phyloP scores from a whole-genome alignment of 2,113 vertebrate species.

The Grus americana region DNA sequence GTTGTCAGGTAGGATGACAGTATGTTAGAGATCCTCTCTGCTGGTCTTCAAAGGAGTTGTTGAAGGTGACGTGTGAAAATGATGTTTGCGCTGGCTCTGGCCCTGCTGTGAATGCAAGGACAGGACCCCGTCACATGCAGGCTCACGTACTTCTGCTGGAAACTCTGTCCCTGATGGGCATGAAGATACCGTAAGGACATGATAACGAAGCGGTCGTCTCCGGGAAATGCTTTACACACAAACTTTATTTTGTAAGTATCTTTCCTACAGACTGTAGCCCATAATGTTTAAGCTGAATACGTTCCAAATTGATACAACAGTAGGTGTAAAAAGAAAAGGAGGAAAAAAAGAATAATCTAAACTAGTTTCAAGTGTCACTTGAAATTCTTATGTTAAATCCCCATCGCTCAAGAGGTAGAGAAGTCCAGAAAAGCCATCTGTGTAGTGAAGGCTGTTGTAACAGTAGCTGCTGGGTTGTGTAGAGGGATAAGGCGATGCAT shows the following conservation, averaged over 20 bases:
- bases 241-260: not conserved
- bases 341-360: not conserved
- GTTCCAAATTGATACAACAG: not conserved
- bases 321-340: not conserved
- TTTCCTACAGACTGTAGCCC: not conserved
- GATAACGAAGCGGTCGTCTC: not conserved
- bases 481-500: not conserved
- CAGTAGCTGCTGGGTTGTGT: not conserved
- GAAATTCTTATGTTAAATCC: not conserved
- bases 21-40: not conserved
- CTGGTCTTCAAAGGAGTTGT: not conserved
- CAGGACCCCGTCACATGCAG: rapidly evolving
- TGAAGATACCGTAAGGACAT: rapidly evolving
- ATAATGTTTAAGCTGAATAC: not conserved
- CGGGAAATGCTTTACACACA: not conserved
- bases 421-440: not conserved
- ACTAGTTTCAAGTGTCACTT: rapidly evolving
- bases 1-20: not conserved
- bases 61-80: not conserved
- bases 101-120: not conserved
- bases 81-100: not conserved
- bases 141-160: not conserved
- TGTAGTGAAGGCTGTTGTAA: not conserved
- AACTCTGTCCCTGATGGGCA: not conserved
- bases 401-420: rapidly evolving